Conservation (phyloP, 2,888 invertebrate genomes). For the Azorinus chamasolen region DNA sequence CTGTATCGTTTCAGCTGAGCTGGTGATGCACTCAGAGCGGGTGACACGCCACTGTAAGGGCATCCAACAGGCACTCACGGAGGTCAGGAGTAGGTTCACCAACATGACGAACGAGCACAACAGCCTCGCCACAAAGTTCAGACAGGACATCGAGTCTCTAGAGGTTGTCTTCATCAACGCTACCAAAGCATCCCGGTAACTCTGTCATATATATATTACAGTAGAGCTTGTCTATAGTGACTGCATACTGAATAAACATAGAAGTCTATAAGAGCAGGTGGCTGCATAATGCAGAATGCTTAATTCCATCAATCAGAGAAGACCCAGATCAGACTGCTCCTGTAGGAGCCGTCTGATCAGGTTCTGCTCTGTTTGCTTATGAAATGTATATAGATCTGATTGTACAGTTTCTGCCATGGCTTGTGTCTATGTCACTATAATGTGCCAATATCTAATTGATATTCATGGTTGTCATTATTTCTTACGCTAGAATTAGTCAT, state of each 20-base stretch:
- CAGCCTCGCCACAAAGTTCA: conserved; percentile 80
- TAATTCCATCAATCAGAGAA: neutral
- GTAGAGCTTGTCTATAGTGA: too few relatives aligned
- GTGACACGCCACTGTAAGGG: conserved; percentile 85
- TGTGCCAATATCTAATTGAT: too few relatives aligned
- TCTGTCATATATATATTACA: too few relatives aligned
- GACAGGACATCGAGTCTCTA: conserved; percentile 82
- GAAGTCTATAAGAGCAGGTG: too few relatives aligned
- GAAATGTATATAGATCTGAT: too few relatives aligned
- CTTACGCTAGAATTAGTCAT: too few relatives aligned
- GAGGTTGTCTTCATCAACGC: conserved; percentile 85
- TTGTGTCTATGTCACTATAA: too few relatives aligned
- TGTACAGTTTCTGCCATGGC: too few relatives aligned
- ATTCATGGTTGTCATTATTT: too few relatives aligned
- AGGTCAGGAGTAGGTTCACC: conserved; percentile 80
- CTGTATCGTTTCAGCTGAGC: conserved; percentile 80
- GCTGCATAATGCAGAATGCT: neutral
- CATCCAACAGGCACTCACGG: conserved; percentile 82
- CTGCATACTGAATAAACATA: too few relatives aligned
- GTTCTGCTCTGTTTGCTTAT: too few relatives aligned
- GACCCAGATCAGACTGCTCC: neutral
- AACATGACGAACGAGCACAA: conserved; percentile 83
- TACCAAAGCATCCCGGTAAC: conserved; percentile 85
- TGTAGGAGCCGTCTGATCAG: too few relatives aligned
- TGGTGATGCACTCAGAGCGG: conserved; percentile 85